A percentile compares a stretch with the other conserved stretches of the same genome.
These are phyloP conservation scores for Aphelenchoides avenae DNA, from an alignment of 1,140 invertebrate genomes.

Conservation along the genomic window DNA sequence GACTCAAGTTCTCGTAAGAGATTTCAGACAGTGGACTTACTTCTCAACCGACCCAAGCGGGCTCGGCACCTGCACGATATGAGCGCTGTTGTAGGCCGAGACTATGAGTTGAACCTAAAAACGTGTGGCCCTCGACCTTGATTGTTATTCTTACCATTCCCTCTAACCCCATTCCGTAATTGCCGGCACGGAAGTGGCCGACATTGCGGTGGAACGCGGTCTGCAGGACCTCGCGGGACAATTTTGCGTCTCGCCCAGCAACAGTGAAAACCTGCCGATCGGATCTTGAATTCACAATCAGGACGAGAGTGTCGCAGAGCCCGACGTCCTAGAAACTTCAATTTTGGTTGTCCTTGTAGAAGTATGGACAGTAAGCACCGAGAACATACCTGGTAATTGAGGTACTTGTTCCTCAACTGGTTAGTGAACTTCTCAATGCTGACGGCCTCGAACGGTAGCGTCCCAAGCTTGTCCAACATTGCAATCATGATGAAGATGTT, in stretches of 20 bases:
- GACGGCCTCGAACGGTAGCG: slow-evolving; percentile 40
- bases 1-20: no score
- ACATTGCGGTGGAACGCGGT: slow-evolving; percentile 55
- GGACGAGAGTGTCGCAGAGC: slow-evolving; percentile 53
- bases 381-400: slow-evolving; percentile 49
- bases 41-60: slow-evolving; percentile 10
- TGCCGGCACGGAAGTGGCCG: slow-evolving; percentile 50
- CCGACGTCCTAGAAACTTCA: slow-evolving; percentile 43
- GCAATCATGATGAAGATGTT: slow-evolving; percentile 53
- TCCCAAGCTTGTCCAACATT: slow-evolving; percentile 52
- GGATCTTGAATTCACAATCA: slow-evolving; percentile 53
- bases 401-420: slow-evolving; percentile 44
- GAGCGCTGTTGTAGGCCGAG: slow-evolving; percentile 52
- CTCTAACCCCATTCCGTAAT: slow-evolving; percentile 54
- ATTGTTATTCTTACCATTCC: no score
- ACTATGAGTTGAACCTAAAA: slow-evolving; percentile 54
- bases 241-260: slow-evolving; percentile 53
- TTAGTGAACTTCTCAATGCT: slow-evolving; percentile 57
- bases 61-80: slow-evolving; percentile 56
- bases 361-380: background rate
- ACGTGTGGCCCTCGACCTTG: no score
- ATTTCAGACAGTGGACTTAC: slow-evolving; percentile 5
- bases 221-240: slow-evolving; percentile 54
- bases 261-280: slow-evolving; percentile 58
- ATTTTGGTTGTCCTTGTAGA: background rate